These are phyloP conservation scores for Saimiri boliviensis DNA, from an alignment of 2,113 vertebrate genomes.

Conservation along the genomic window DNA sequence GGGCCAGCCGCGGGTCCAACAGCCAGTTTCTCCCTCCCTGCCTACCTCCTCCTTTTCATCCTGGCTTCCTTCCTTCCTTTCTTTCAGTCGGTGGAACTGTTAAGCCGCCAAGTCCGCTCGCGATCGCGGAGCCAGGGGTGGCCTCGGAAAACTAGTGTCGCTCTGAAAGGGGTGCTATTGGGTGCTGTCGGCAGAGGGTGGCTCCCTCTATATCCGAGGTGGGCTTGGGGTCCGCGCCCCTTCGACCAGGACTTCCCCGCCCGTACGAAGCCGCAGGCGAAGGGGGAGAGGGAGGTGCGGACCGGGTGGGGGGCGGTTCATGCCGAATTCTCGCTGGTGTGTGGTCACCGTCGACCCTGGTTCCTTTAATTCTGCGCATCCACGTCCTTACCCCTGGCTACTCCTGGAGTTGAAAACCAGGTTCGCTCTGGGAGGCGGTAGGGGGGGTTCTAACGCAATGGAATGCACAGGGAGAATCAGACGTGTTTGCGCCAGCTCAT, in stretches of 20 bases:
- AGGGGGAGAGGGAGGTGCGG: neutral
- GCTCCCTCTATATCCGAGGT: neutral
- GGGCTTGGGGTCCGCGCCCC: conserved; percentile 61
- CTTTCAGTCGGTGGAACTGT: conserved; percentile 68
- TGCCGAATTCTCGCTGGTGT: conserved; percentile 62
- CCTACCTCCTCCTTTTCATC: conserved; percentile 65
- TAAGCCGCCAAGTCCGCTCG: conserved; percentile 80
- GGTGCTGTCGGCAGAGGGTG: conserved; percentile 49
- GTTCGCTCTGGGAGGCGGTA: neutral
- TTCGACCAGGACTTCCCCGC: conserved; percentile 70
- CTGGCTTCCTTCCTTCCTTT: conserved; percentile 69
- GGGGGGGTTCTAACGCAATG: conserved; percentile 17
- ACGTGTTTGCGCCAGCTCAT: conserved; percentile 21
- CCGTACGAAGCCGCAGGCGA: conserved; percentile 11
- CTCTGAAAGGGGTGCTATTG: conserved; percentile 73
- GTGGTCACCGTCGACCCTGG: conserved; percentile 45
- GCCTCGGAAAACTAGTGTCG: conserved; percentile 66
- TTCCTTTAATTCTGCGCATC: neutral
- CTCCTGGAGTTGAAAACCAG: conserved; percentile 70
- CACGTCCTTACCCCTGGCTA: neutral
- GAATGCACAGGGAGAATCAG: neutral
- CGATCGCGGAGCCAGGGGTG: conserved; percentile 69
- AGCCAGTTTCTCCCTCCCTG: conserved; percentile 72
- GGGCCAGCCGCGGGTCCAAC: conserved; percentile 52
- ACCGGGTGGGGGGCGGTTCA: conserved; percentile 51